Percentiles rank a stretch among this genome's conserved stretches.
Evolutionary conservation across 2,888 invertebrate species (phyloP).

Genomic region (Ceriagrion tenellum): DNA sequence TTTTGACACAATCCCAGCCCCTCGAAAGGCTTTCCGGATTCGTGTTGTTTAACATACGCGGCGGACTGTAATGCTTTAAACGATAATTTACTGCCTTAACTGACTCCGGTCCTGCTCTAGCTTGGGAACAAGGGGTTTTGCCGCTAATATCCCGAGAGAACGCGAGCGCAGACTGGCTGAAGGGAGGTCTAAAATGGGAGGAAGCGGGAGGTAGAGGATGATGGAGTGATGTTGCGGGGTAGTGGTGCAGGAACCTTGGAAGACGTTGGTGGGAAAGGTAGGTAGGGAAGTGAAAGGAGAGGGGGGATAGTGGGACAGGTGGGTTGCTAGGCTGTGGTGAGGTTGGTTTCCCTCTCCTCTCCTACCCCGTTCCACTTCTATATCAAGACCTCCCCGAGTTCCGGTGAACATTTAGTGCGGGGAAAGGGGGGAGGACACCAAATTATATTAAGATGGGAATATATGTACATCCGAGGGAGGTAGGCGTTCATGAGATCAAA

Average conservation of each 20-base stretch:
- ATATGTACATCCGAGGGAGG: conserved; percentile 32
- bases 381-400: conserved; percentile 30
- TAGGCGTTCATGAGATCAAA: conserved; percentile 43
- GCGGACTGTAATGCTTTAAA: background rate
- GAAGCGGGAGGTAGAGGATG: background rate
- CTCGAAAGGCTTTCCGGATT: background rate
- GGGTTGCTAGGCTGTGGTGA: background rate
- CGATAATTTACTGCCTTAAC: conserved; percentile 1
- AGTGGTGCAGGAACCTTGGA: background rate
- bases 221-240: background rate
- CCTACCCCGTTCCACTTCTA: background rate
- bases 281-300: background rate
- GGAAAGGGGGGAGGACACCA: background rate
- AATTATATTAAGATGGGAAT: conserved; percentile 60
- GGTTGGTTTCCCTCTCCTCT: background rate
- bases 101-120: background rate
- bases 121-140: background rate
- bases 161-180: background rate
- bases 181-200: background rate
- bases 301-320: conserved; percentile 16
- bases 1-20: background rate
- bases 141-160: background rate
- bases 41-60: background rate
- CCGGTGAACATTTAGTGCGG: conserved; percentile 5
- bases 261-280: background rate